Evolutionary conservation across 2,797 vertebrate species (phyloP).

Genomic region (Heteromormyrus szaboi): DNA sequence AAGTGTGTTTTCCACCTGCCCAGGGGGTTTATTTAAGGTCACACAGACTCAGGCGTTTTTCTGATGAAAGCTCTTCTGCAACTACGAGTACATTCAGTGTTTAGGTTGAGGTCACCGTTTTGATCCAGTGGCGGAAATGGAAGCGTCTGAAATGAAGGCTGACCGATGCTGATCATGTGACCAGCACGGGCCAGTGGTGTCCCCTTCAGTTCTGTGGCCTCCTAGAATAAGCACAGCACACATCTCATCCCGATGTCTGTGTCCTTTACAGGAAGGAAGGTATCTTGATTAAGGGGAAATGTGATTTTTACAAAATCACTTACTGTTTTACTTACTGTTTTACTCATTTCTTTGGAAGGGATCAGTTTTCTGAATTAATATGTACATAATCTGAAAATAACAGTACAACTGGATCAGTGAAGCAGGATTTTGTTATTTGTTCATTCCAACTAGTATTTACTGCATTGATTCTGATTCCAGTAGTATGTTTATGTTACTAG

Average conservation of each 20-base stretch:
- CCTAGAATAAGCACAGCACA: slow-evolving; percentile 12
- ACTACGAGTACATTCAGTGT: neutral
- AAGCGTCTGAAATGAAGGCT: neutral
- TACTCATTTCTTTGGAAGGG: slow-evolving; percentile 34
- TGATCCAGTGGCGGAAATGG: neutral
- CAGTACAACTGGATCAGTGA: slow-evolving; percentile 53
- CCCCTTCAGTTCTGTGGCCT: neutral
- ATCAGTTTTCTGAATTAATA: slow-evolving; percentile 19
- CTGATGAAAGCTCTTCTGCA: neutral
- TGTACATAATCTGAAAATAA: slow-evolving; percentile 52
- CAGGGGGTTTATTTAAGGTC: neutral
- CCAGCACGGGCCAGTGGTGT: neutral
- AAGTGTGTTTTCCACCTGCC: neutral
- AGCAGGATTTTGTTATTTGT: slow-evolving; percentile 50
- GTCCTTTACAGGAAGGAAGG: slow-evolving; percentile 3
- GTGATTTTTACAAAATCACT: slow-evolving; percentile 17
- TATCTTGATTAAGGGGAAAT: slow-evolving; percentile 3
- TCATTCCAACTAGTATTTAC: slow-evolving; percentile 46
- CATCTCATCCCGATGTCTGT: neutral
- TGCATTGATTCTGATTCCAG: slow-evolving; percentile 60
- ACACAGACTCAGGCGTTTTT: too few species aligned
- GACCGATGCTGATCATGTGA: neutral
- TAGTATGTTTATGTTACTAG: slow-evolving; percentile 61
- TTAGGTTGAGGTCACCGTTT: neutral
- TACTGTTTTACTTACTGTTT: slow-evolving; percentile 12